Conservation (phyloP, 2,888 invertebrate species). For the Drosophila koepferae region DNA sequence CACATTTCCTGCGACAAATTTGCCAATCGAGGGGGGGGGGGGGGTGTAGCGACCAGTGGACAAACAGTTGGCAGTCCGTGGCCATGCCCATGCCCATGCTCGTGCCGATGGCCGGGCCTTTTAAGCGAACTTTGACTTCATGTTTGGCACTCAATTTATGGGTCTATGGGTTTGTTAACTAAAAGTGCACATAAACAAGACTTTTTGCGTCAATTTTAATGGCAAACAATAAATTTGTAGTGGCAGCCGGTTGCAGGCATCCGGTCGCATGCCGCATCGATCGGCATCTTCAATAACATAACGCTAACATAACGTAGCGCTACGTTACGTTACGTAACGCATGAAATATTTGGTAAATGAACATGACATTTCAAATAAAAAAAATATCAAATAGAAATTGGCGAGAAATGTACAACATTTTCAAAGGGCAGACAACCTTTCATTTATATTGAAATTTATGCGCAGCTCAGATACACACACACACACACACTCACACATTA, state of each 20-base stretch:
- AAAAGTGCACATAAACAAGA: constrained; percentile 79
- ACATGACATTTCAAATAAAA: constrained; percentile 30
- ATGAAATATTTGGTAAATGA: constrained; percentile 21
- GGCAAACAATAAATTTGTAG: constrained; percentile 67
- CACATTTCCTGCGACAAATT: constrained; percentile 80
- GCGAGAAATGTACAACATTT: constrained; percentile 44
- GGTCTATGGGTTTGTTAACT: constrained; percentile 79
- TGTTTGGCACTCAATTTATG: constrained; percentile 76
- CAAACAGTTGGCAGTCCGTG: constrained; percentile 40
- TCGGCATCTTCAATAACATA: constrained; percentile 51
- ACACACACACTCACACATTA: constrained; percentile 18
- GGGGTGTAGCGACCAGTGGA: constrained; percentile 23
- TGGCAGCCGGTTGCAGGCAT: constrained; percentile 33
- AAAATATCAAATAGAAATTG: constrained; percentile 54
- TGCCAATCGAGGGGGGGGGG: constrained; percentile 52
- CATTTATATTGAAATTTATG: constrained; percentile 78
- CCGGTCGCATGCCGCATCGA: constrained; percentile 26
- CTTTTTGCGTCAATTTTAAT: constrained; percentile 75
- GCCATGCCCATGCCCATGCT: not conserved
- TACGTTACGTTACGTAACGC: constrained; percentile 19
- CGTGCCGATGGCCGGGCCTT: constrained; percentile 22
- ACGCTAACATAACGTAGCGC: not conserved
- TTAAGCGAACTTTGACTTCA: constrained; percentile 76
- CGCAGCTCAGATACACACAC: constrained; percentile 66
- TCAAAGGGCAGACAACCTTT: constrained; percentile 59